Conservation (phyloP, 2,888 invertebrate species). For the Syrphus vitripennis region DNA sequence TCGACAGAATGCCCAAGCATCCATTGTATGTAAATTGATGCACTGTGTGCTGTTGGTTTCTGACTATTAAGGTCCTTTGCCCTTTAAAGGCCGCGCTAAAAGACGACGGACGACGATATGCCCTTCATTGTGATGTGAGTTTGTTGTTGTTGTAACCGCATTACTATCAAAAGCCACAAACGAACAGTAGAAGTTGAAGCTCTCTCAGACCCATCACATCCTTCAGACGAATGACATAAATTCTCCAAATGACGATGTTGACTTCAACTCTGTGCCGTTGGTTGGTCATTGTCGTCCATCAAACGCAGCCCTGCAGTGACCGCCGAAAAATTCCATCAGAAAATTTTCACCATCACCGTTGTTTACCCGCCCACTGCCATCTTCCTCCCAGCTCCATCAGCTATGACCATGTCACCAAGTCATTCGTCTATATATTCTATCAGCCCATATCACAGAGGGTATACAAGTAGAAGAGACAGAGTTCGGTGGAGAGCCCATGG, state of each 20-base stretch:
- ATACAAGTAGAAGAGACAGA: not conserved
- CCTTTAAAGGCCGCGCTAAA: constrained; percentile 37
- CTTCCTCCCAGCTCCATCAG: not conserved
- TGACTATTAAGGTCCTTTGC: constrained; percentile 52
- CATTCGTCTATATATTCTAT: constrained; percentile 15
- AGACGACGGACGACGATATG: constrained; percentile 37
- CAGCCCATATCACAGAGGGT: not conserved
- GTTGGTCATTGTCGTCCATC: constrained; percentile 54
- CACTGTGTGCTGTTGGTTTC: constrained; percentile 20
- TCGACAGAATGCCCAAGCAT: not conserved
- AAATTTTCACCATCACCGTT: constrained; percentile 45
- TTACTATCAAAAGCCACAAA: constrained; percentile 9
- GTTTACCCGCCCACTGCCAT: not conserved
- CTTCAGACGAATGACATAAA: constrained; percentile 53
- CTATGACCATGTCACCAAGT: constrained; percentile 21
- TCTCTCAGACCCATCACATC: constrained; percentile 24
- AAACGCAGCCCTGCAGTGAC: constrained; percentile 45
- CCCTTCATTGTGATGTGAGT: constrained; percentile 11
- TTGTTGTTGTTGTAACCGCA: constrained; percentile 1
- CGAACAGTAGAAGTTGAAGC: not conserved
- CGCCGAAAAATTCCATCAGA: constrained; percentile 59
- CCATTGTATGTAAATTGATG: constrained; percentile 68
- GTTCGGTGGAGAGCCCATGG: not conserved
- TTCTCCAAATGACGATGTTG: constrained; percentile 67
- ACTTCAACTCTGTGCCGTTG: constrained; percentile 54